A percentile compares a stretch with the other conserved stretches of the same genome.
Conservation (phyloP, 1,140 invertebrate species). For the Trachymyrmex septentrionalis region DNA sequence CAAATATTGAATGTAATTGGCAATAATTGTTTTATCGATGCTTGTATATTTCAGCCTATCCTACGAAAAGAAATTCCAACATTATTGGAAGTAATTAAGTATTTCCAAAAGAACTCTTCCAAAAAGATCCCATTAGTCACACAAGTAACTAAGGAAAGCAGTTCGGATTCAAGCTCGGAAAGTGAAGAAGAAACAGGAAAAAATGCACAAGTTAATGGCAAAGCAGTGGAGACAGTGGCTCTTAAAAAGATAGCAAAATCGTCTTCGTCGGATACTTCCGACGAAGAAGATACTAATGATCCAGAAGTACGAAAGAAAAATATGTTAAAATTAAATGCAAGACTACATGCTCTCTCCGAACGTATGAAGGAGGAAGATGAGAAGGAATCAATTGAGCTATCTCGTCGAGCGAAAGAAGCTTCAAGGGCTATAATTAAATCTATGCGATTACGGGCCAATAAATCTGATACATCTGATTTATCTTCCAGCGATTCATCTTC, state of each 20-base stretch:
- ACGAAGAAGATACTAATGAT: neutral
- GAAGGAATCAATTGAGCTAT: no score
- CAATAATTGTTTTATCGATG: no score
- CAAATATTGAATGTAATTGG: neutral
- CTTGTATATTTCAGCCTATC: constrained; percentile 78
- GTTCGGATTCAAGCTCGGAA: constrained; percentile 84
- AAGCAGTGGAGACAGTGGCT: constrained; percentile 46
- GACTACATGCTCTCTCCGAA: no score
- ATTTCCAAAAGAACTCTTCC: constrained; percentile 85
- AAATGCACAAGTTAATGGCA: constrained; percentile 77
- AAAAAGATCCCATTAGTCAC: constrained; percentile 84
- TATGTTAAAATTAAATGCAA: no score
- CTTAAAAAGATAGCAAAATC: constrained; percentile 67
- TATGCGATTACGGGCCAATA: no score
- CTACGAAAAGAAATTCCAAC: constrained; percentile 87
- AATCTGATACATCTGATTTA: neutral
- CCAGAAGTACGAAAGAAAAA: no score
- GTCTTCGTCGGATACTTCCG: no score
- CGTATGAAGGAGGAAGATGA: no score
- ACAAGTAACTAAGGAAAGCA: constrained; percentile 76
- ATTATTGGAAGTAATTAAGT: constrained; percentile 85
- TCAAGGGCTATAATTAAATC: no score
- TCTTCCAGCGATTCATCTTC: constrained; percentile 71
- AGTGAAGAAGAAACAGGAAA: constrained; percentile 79
- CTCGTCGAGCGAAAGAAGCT: no score